Percentiles rank a stretch among this genome's conserved stretches.
Evolutionary conservation across 1,140 invertebrate species (phyloP).

Genomic region (Magallana angulata): DNA sequence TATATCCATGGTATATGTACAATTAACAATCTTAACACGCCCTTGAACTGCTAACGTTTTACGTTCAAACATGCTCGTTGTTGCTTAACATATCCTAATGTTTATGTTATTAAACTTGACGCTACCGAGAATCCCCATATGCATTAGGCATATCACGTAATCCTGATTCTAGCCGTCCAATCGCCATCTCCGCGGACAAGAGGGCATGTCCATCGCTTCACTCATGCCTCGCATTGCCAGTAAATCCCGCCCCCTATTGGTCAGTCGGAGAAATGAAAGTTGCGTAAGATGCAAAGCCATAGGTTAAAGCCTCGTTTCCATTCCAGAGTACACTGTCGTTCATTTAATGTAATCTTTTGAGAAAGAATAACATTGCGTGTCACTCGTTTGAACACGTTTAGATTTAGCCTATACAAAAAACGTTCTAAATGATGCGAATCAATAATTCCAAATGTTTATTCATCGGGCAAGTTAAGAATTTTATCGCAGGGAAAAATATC

Average conservation of each 20-base stretch:
- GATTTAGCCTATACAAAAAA: conserved; percentile 41
- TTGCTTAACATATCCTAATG: conserved; percentile 58
- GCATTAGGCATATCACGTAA: conserved; percentile 57
- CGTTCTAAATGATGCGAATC: conserved; percentile 33
- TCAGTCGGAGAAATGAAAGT: conserved; percentile 51
- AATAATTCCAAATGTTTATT: not conserved
- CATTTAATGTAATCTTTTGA: conserved; percentile 34
- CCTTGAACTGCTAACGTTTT: conserved; percentile 48
- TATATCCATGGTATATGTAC: conserved; percentile 34
- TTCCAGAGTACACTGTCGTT: conserved; percentile 14
- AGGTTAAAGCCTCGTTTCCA: conserved; percentile 58
- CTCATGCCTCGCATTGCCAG: conserved; percentile 50
- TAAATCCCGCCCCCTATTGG: conserved; percentile 59
- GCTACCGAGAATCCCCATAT: conserved; percentile 34
- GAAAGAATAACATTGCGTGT: conserved; percentile 20
- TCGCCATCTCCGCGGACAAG: conserved; percentile 42
- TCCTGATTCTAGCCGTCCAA: conserved; percentile 55
- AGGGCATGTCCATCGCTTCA: conserved; percentile 58
- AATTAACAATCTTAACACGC: conserved; percentile 32
- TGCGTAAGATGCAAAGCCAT: conserved; percentile 58
- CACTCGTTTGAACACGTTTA: conserved; percentile 25
- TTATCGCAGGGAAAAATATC: not conserved
- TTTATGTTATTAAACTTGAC: conserved; percentile 39
- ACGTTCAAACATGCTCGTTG: conserved; percentile 36
- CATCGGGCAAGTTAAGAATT: not conserved